Base-by-base conservation (phyloP, 1,140 invertebrate genomes). In the Cecropterus lyciades region DNA sequence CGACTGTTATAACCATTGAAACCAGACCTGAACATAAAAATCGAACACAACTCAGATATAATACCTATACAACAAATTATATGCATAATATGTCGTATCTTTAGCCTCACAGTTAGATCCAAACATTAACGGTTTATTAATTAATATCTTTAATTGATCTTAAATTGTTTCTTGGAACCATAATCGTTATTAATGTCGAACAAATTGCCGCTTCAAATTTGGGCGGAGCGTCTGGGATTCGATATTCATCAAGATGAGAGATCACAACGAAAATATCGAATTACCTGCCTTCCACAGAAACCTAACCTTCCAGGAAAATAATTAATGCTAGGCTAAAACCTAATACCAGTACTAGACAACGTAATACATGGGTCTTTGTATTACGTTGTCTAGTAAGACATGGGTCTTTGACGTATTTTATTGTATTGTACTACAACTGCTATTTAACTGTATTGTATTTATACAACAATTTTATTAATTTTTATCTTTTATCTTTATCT, bases 81-180 rank as follows among this genome's bases (percentile, higher is more conserved):
- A 3, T 24, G 46, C 20, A 49, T 20, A n/a, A 30, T 3, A 30
- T 30, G 3, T 30, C 48, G 20, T 10, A 52, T 33, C 13, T 52
- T 14, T n/a, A 14, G 49, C 24, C 1, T 10, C 24, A 33, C 27
- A 52, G 11, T 15, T 33, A 27, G 49, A 52, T 52, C 27, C 27
- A 4, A 52, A 52, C 24, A 30, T 33, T 52, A 52, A 33, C 27
- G 27, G 24, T 33, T 14, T 13, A 11, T 56, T 20, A 56, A 56
- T 56, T 56, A 42, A 46, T 45, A 13, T 57, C 42, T 57, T 46
- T 57, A 45, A 57, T 57, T 57, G 42, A 45, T 45, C 40, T 57
- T 57, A 46, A 57, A 45, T 20, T 45, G 55, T 45, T 57, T 57
- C 55, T 14, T 45, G 40, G 55, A 57, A 57, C 14, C 8, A 27